Conservation (phyloP, 2,113 vertebrate species). For the Nanger granti region DNA sequence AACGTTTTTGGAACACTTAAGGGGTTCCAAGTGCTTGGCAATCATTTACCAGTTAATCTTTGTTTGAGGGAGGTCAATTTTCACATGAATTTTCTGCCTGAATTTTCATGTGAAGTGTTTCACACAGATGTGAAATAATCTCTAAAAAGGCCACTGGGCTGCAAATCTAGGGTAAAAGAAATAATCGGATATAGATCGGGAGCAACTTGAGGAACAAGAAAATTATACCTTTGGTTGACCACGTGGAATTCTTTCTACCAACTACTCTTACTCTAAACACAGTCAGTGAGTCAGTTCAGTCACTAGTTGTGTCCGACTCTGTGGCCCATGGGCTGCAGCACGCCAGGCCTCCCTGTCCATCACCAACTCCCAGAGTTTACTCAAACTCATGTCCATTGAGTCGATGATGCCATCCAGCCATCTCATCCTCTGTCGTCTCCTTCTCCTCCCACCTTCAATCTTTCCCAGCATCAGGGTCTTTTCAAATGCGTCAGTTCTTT, state of each 20-base stretch:
- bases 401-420: not conserved
- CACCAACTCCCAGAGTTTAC: not conserved
- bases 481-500: not conserved
- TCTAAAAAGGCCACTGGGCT: not conserved
- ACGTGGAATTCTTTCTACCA: not conserved
- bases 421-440: not conserved
- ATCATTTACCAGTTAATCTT: constrained; percentile 50
- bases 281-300: not conserved
- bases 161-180: constrained; percentile 33
- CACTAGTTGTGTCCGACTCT: fast-evolving
- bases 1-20: constrained; percentile 31
- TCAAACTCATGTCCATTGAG: not conserved
- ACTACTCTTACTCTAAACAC: not conserved
- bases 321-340: not conserved
- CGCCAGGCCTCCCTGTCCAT: not conserved
- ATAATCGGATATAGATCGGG: constrained; percentile 10
- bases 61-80: constrained; percentile 41
- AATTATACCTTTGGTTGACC: not conserved
- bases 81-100: not conserved
- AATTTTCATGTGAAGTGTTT: constrained; percentile 55
- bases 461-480: not conserved
- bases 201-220: not conserved
- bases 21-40: constrained; percentile 36
- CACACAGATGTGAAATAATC: constrained; percentile 54
- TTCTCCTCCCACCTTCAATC: not conserved